These are phyloP conservation scores for Macrophya alboannulata DNA, from an alignment of 2,888 invertebrate species.

Conservation along the genomic window DNA sequence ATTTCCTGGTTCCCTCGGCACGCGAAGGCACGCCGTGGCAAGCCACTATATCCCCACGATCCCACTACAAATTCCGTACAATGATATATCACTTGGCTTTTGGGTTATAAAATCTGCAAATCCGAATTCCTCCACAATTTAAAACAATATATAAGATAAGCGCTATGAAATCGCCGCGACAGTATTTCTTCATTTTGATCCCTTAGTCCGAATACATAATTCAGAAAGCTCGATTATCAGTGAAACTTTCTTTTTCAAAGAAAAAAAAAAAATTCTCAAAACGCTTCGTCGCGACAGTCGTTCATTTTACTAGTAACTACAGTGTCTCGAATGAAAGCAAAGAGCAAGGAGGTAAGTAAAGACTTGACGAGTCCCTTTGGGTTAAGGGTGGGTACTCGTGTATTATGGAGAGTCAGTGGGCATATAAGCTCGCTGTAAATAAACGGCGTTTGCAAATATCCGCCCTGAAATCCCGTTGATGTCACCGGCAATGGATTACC, in stretches of 20 bases:
- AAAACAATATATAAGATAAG: neutral
- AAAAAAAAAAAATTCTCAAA: neutral
- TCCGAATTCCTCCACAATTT: neutral
- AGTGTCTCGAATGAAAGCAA: neutral
- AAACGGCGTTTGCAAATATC: conserved; percentile 60
- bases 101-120: neutral
- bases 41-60: neutral
- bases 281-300: neutral
- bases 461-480: conserved; percentile 65
- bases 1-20: neutral
- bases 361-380: conserved; percentile 29
- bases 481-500: conserved; percentile 66
- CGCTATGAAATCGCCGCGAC: neutral
- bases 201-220: neutral
- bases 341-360: conserved; percentile 48
- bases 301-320: neutral
- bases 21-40: conserved; percentile 27
- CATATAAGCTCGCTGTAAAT: conserved; percentile 56
- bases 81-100: conserved; percentile 27
- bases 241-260: neutral
- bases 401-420: conserved; percentile 53
- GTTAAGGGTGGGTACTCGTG: conserved; percentile 38
- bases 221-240: neutral
- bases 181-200: neutral
- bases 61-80: conserved; percentile 6